Evolutionary conservation across 2,797 vertebrate genomes (phyloP), one percentile per base, ranked within the genome.

Genomic region (Lateolabrax maculatus): DNA sequence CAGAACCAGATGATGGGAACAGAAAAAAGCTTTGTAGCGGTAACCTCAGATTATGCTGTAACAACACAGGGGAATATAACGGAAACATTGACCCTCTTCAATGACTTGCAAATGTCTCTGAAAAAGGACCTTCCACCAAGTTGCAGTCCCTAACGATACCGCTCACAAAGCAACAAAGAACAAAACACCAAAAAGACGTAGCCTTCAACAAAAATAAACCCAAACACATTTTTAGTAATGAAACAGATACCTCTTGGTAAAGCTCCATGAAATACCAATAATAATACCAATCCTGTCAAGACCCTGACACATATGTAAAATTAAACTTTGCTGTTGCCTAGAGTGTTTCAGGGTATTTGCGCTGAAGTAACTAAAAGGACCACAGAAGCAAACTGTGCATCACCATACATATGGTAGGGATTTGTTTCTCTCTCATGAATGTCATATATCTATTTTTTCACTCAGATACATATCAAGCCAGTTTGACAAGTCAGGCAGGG

Each of bases 1-100:
- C 58, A 82, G 31, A 66, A 74, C 53, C 74, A 77, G 63, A 79
- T 79, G 60, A 77, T 71, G 48, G 58, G 36, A 68, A 81, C 51
- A 71, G 21, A 78, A 43, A 72, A 68, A 71, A 48, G 31, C 71
- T 75, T 78, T 75, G 43, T 37, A 58, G 66, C 70, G 23, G 43
- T 44, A 65, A 76, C 63, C 43, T 77, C 53, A 44, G 46, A 65
- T 67, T 64, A 60, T 19, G 39, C 41, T 53, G n/a, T 34, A 64
- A 71, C 62, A 71, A n/a, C 27, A 51, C 34, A 52, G 21, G 13
- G 48, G 37, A 51, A 25, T 36, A 37, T 37, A 57, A 65, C 53
- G 37, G 23, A 56, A 65, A 63, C 36, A 11, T 2, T 31, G 25
- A 77, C 27, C 36, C 9, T 55, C 27, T 37, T 62, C 31, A 31